Percentiles rank a stretch among this genome's conserved stretches.
These are phyloP conservation scores for Anguilla obscura DNA, from an alignment of 2,797 vertebrate species.

Conservation along the genomic window DNA sequence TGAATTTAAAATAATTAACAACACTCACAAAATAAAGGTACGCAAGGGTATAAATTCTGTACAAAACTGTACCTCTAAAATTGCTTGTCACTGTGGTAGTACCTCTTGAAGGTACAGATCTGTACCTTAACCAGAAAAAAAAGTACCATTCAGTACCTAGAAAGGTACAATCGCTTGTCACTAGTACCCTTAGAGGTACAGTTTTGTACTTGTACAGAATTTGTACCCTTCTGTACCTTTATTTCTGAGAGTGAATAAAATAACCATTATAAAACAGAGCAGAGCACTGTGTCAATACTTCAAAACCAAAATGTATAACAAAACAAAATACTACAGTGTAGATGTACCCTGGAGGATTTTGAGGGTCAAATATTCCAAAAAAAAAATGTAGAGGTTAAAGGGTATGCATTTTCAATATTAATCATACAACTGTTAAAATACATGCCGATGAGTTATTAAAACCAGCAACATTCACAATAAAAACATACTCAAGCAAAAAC, in stretches of 20 bases:
- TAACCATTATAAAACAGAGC: background rate
- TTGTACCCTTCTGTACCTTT: no score
- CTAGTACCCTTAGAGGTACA: no score
- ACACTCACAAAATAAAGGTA: no score
- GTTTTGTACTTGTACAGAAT: no score
- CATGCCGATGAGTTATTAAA: conserved; percentile 65
- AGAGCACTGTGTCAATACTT: background rate
- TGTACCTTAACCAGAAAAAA: no score
- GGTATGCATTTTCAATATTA: conserved; percentile 34
- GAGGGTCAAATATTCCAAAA: conserved; percentile 31
- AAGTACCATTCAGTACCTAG: no score
- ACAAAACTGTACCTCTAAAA: no score
- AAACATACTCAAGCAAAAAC: conserved; percentile 57
- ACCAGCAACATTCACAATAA: conserved; percentile 47
- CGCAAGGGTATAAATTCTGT: no score
- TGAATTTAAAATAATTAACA: background rate
- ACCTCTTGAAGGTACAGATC: no score
- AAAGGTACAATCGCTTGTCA: no score
- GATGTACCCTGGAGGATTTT: background rate
- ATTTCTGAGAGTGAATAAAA: background rate
- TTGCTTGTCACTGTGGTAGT: no score
- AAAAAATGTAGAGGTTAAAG: conserved; percentile 54
- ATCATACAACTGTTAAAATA: conserved; percentile 51
- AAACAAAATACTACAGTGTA: background rate
- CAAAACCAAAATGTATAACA: background rate